A percentile compares a stretch with the other conserved stretches of the same genome.
Conservation (phyloP, 2,888 invertebrate species). For the Agrypnus murinus region DNA sequence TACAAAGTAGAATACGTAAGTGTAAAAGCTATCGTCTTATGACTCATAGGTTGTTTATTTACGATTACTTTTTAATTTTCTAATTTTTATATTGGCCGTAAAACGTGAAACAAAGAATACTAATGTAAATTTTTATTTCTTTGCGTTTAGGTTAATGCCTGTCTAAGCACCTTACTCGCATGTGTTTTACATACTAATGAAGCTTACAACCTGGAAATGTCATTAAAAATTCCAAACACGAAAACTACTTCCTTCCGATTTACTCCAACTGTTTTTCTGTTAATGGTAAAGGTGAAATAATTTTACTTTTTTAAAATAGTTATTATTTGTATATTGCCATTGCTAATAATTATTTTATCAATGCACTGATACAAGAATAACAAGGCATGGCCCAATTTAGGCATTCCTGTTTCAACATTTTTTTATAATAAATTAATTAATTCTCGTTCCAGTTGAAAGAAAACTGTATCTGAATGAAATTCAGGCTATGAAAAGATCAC, state of each 20-base stretch:
- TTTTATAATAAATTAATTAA: too few species aligned
- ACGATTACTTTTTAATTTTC: not conserved
- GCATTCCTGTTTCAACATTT: too few species aligned
- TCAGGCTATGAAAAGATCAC: too few species aligned
- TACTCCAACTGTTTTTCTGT: slow-evolving; percentile 5
- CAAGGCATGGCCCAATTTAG: too few species aligned
- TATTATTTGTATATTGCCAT: too few species aligned
- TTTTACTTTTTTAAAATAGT: slow-evolving; percentile 7
- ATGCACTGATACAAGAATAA: too few species aligned
- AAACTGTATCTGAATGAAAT: too few species aligned
- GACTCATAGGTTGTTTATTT: too few species aligned
- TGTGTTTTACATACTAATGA: slow-evolving; percentile 21
- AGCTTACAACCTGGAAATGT: slow-evolving; percentile 8
- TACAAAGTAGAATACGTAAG: too few species aligned
- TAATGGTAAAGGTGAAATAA: slow-evolving; percentile 20
- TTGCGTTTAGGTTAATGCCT: slow-evolving; percentile 4
- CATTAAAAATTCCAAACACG: slow-evolving; percentile 12
- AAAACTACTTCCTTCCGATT: slow-evolving; percentile 26
- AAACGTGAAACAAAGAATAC: slow-evolving; percentile 4
- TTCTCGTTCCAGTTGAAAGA: too few species aligned
- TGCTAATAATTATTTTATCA: too few species aligned
- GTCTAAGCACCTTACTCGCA: slow-evolving; percentile 22
- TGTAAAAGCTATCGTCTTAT: too few species aligned
- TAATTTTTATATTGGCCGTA: not conserved
- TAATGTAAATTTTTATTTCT: not conserved